Evolutionary conservation across 1,140 invertebrate genomes (phyloP), one percentile per base, ranked within the genome.

Genomic region (Drosophila oshimai): DNA sequence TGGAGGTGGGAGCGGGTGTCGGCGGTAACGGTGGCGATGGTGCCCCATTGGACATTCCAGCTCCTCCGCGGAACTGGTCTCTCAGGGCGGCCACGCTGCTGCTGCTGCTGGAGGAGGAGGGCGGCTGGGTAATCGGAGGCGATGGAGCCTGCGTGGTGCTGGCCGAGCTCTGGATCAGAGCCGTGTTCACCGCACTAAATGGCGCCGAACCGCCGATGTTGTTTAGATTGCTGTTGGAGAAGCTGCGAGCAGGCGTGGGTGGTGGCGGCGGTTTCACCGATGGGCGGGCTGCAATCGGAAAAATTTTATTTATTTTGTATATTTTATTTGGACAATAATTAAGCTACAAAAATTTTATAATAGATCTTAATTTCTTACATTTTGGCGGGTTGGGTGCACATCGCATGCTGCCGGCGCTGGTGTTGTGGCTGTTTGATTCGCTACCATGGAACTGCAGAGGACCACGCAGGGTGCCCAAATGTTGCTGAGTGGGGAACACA

Each of bases 181-280:
- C 36, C 6, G 89, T 84, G 42, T 90, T 90, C 0, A 90, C 75
- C 7, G 78, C 89, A 47, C 70, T 74, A 29, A 74, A 72, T 2
- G 71, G 74, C 10, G 64, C 15, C 5, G 41, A 9, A 10, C 42
- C 44, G 6, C 62, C 61, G n/a, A 77, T 58, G 44, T 58, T 80
- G 67, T 62, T 89, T 15, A 91, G 41, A 57, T 91, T 91, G 51
- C 69, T 83, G 79, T 91, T 91, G n/a, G 90, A 91, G 33, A 89
- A 74, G 50, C 90, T 91, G 45, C 90, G 89, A 9, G 84, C 77
- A 17, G 90, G 90, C 64, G 90, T 90, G 2, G 90, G 90, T 4
- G 90, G 90, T 33, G 90, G 90, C 20, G 90, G 90, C 10, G 90
- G 89, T 49, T 91, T 91, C 0, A 90, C 86, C 51, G 79, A 81